phyloP scores from a whole-genome alignment of 2,797 vertebrate genomes.

The Poeciliopsis turneri region DNA sequence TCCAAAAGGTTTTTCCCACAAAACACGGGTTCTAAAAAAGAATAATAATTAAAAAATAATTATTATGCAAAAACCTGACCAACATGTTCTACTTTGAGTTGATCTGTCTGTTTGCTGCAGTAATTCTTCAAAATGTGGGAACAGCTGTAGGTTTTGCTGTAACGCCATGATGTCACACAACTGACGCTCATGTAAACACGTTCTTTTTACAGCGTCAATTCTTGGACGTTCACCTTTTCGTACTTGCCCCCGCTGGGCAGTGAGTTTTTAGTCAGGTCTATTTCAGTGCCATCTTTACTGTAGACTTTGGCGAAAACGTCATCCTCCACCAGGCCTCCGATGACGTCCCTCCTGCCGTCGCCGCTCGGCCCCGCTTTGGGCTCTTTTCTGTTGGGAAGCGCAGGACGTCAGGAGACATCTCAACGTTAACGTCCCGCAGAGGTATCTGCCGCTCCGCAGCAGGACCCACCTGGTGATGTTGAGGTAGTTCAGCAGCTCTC shows the following conservation, averaged over 20 bases:
- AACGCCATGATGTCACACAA: neutral
- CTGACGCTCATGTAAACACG: too few relatives aligned
- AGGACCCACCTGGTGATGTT: constrained; percentile 85
- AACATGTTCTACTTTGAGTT: neutral
- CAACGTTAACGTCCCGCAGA: neutral
- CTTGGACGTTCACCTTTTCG: constrained; percentile 76
- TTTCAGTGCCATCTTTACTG: constrained; percentile 85
- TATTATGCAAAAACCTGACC: neutral
- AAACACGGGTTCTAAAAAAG: neutral
- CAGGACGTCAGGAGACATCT: constrained; percentile 26
- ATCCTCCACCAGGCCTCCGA: constrained; percentile 78
- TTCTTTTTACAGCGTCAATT: neutral
- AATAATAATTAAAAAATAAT: neutral
- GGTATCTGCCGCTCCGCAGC: neutral
- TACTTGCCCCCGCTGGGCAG: constrained; percentile 87
- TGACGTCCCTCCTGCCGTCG: constrained; percentile 77
- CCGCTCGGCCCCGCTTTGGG: constrained; percentile 67
- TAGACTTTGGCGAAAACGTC: constrained; percentile 86
- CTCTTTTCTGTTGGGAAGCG: constrained; percentile 82
- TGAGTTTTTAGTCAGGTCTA: constrained; percentile 93
- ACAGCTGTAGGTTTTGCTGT: neutral
- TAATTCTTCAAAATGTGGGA: neutral
- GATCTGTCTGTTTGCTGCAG: neutral
- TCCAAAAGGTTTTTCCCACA: neutral
- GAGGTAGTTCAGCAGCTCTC: constrained; percentile 95